A percentile compares a stretch with the other conserved stretches of the same genome.
Conservation (phyloP, 2,888 invertebrate genomes). For the Timandra comae region DNA sequence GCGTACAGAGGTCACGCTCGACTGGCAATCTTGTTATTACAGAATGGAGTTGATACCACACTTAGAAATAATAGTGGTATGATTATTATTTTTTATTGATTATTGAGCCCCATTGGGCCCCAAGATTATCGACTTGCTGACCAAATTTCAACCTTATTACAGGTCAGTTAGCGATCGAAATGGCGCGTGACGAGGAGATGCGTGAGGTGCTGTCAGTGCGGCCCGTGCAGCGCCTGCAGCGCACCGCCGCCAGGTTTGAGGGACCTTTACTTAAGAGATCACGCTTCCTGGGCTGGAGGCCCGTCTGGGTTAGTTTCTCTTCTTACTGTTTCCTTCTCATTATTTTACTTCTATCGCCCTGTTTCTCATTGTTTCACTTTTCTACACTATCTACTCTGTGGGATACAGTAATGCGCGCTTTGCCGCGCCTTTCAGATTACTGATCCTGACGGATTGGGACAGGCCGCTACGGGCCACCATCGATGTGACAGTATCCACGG, state of each 20-base stretch:
- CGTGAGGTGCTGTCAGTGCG: conserved; percentile 79
- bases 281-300: conserved; percentile 80
- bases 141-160: conserved; percentile 2
- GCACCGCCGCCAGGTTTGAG: conserved; percentile 78
- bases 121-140: not conserved
- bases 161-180: conserved; percentile 79
- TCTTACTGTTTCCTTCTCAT: not conserved
- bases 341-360: no score
- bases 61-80: conserved; percentile 78
- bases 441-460: no score
- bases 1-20: conserved; percentile 80
- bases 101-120: no score
- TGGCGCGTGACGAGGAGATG: conserved; percentile 79
- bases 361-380: no score
- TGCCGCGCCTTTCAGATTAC: no score
- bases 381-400: not conserved
- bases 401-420: no score
- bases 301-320: conserved; percentile 72
- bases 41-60: conserved; percentile 80
- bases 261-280: conserved; percentile 80
- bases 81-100: conserved; percentile 12
- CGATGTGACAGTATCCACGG: no score
- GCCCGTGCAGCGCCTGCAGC: conserved; percentile 77
- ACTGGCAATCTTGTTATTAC: conserved; percentile 78
- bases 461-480: no score